Base-by-base conservation (phyloP, 2,797 vertebrate species). In the Syndactyla subalaris region DNA sequence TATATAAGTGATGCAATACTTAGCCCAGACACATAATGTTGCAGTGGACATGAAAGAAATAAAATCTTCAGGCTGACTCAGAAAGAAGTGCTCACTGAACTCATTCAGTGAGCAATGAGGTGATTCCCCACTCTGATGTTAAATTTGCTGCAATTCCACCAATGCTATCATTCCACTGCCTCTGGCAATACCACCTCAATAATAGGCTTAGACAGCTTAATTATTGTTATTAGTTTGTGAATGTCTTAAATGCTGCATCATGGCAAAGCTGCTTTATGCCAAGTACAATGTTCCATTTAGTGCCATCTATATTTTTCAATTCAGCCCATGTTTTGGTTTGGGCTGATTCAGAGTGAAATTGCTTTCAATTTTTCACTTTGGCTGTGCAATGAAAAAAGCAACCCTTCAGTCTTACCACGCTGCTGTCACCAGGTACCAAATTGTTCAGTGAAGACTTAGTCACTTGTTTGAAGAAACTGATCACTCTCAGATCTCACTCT, bases 311-410 rank as follows among this genome's bases (percentile, higher is more conserved):
- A 62, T 70, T 92, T 93, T 81, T 85, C 48, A 81, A 2, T 36
- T 71, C 71, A 73, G 23, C 39, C 72, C 30, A 20, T 75, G 39
- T 68, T 88, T 68, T 81, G 38, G 71, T 93, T 89, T 45, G 65
- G 80, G 58, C 65, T 74, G 57, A 55, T 80, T 91, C 76, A 87
- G 62, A 73, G 32, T 48, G 54, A 92, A 93, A 88, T 88, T 73
- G 20, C 70, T 86, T 79, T 70, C 70, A 45, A 5, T 85, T 94
- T 92, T 82, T 88, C 88, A 84, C 59, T 88, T 54, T 54, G 68
- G 43, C 58, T 51, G 52, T 36, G 36, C 89, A 86, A 82, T 46
- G 2, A 34, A 39, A 78, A 77, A 39, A 87, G 24, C 48, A 89
- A 67, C 52, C 66, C 75, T 89, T 88, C 65, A 89, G 78, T 59